Base-by-base conservation (phyloP, 2,797 vertebrate species). In the Sebastes jordani region DNA sequence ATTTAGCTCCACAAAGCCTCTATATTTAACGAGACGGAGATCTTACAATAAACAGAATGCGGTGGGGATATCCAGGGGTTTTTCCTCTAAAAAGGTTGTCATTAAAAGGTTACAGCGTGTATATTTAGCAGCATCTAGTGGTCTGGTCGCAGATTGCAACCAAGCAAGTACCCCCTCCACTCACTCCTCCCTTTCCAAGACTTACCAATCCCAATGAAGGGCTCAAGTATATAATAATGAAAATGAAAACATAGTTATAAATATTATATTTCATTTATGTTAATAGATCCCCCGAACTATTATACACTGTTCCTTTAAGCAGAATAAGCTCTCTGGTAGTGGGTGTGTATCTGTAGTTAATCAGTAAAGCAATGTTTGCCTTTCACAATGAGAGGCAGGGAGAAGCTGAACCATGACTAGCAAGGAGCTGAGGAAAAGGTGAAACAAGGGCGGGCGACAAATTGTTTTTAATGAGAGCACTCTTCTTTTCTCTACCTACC, bases 401-500 rank as follows among this genome's bases (percentile, higher is more conserved):
- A 80, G 62, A 25, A 30, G 54, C 4, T n/a, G 0, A 62, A 60
- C 20, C 32, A 34, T 1, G 18, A 14, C 25, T 16, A 14, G 22
- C 11, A 42, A 78, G 18, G 9, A 30, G 10, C 27, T 11, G 30
- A 54, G 6, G 13, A 42, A 73, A 74, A 63, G 30, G 66, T 16
- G 13, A 74, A 68, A 70, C 61, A 55, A 11, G 13, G 52, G 11
- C 1, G 5, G 11, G 59, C 16, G 32, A 60, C n/a, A 56, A 8
- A 4, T 13, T 32, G 0, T 49, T 56, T 38, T 32, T 46, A 30
- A 55, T 23, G 5, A 25, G 13, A 52, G 10, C 32, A 2, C 20
- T 9, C 5, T 62, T 29, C 3, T 38, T 6, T 36, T 10, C 7
- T 56, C 62, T 5, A 86, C 94, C 23, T 89, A 96, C 96, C 91